Percentiles rank a stretch among this genome's conserved stretches.
These are phyloP conservation scores for Ypsolopha scabrella DNA, from an alignment of 2,888 invertebrate species.

Conservation along the genomic window DNA sequence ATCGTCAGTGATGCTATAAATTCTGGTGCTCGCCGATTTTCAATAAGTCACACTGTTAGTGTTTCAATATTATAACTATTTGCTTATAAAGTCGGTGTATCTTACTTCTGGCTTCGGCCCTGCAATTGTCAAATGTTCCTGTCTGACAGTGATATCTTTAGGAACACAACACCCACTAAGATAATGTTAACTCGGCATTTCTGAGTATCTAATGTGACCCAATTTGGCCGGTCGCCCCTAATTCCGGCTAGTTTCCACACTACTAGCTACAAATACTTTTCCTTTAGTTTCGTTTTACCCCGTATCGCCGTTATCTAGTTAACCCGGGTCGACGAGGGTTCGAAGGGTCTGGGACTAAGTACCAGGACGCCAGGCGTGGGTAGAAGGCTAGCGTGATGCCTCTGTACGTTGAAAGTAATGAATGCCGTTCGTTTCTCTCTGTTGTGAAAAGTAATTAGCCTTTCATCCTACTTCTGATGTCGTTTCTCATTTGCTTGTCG, in stretches of 20 bases:
- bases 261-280: slow-evolving; percentile 59
- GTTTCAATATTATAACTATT: no score
- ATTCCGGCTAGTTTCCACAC: slow-evolving; percentile 50
- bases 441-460: slow-evolving; percentile 50
- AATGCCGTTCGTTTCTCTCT: slow-evolving; percentile 51
- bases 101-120: no score
- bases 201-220: slow-evolving; percentile 24
- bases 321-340: slow-evolving; percentile 65
- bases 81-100: no score
- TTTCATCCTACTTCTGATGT: no score
- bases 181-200: slow-evolving; percentile 46
- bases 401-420: slow-evolving; percentile 35
- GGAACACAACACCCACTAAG: neutral
- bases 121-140: no score
- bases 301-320: slow-evolving; percentile 67
- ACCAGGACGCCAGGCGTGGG: slow-evolving; percentile 45
- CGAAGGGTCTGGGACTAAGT: slow-evolving; percentile 51
- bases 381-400: slow-evolving; percentile 27
- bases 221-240: slow-evolving; percentile 31
- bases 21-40: no score
- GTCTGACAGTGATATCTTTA: no score
- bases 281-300: slow-evolving; percentile 60
- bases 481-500: no score
- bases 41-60: no score
- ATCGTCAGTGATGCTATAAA: no score